phyloP scores from a whole-genome alignment of 2,888 invertebrate species.

The Liopterus haemorrhoidalis region DNA sequence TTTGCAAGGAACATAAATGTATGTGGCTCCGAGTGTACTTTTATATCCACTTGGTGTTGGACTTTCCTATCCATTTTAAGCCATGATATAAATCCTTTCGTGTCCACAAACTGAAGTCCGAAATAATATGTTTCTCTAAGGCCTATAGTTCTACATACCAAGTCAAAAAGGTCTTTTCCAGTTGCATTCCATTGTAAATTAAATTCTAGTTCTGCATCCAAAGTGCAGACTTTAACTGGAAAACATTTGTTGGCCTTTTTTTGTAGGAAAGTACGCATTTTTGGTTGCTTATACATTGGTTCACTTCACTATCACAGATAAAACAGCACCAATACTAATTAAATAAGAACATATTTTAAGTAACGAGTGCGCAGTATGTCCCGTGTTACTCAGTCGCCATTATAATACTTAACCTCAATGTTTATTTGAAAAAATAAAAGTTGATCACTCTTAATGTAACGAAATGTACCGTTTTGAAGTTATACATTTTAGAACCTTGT shows the following conservation, averaged over 20 bases:
- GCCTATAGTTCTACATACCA: conserved; percentile 95
- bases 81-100: conserved; percentile 91
- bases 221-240: conserved; percentile 89
- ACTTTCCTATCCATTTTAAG: conserved; percentile 91
- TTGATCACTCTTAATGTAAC: no score
- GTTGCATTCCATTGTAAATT: conserved; percentile 86
- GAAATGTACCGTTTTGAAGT: no score
- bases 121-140: conserved; percentile 95
- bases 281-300: no score
- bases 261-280: conserved; percentile 72
- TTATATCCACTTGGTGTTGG: conserved; percentile 77
- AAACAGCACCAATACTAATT: no score
- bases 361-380: no score
- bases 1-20: conserved; percentile 94
- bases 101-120: conserved; percentile 89
- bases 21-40: conserved; percentile 55
- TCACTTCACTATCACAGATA: no score
- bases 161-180: conserved; percentile 91
- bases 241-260: conserved; percentile 79
- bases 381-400: no score
- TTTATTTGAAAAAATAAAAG: no score
- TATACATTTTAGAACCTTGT: no score
- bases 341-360: no score
- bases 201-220: conserved; percentile 97
- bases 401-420: no score